Percentiles rank a stretch among this genome's conserved stretches.
Conservation (phyloP, 2,113 vertebrate genomes). For the Sylvilagus bachmani region DNA sequence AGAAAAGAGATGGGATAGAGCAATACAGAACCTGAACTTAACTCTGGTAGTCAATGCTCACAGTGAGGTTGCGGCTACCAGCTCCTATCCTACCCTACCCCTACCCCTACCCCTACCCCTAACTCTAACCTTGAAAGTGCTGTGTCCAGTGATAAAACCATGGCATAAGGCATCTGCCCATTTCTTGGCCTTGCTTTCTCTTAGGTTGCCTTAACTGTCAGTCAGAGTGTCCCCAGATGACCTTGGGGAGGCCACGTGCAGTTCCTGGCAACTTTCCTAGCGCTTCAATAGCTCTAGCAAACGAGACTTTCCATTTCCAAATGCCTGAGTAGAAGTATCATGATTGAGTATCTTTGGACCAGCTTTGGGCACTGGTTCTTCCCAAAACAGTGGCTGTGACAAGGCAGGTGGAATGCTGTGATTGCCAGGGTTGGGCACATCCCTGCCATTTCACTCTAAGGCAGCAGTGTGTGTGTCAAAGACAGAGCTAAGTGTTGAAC, state of each 20-base stretch:
- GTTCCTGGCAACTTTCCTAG: not conserved
- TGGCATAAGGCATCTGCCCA: not conserved
- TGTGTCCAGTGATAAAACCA: not conserved
- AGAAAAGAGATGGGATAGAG: not conserved
- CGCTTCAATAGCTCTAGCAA: not conserved
- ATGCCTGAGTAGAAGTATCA: not conserved
- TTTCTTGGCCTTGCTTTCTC: conserved; percentile 15
- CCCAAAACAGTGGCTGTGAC: not conserved
- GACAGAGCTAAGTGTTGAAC: not conserved
- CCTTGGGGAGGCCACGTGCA: not conserved
- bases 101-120: too few relatives aligned
- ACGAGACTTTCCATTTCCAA: conserved; percentile 6
- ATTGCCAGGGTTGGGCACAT: not conserved
- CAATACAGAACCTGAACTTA: not conserved
- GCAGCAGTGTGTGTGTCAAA: not conserved
- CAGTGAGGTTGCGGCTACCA: not conserved
- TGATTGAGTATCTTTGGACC: not conserved
- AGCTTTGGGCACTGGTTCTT: not conserved
- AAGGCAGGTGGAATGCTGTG: not conserved
- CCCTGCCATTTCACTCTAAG: not conserved
- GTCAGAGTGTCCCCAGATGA: not conserved
- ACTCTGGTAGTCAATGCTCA: too few relatives aligned
- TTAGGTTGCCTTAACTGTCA: not conserved
- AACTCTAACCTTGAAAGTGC: not conserved
- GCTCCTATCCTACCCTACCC: too few relatives aligned